Base-by-base conservation (phyloP, 2,113 vertebrate species). In the Turdus rufiventris region DNA sequence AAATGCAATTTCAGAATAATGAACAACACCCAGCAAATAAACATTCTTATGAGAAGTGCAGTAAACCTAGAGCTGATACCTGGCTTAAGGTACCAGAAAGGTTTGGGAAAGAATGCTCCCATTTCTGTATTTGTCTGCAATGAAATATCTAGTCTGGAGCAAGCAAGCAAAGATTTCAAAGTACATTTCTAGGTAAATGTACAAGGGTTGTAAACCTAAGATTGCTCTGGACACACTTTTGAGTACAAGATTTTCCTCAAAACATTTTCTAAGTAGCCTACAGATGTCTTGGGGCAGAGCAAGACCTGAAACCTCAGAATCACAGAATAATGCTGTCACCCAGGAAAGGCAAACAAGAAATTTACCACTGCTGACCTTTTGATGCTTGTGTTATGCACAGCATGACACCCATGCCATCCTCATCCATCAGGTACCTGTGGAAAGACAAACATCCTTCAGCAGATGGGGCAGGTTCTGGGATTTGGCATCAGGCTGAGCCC, bases 391-490 rank as follows among this genome's bases (percentile, higher is more conserved):
- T 76, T 78, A 48, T 18, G 38, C 67, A 62, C 68, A 62, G 5
- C 29, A 29, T 0, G 4, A 61, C 47, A 54, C 16, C 47, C 36
- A 12, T 83, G 58, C 10, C 63, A 47, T 85, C 66, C 58, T 72
- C 85, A 72, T 92, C 80, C 91, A 87, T 73, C 79, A 77, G 21
- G 57, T 16, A 10, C 73, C 68, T 40, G 31, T 1, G 8, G 47
- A 70, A 93, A 58, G 63, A 10, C 47, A 92, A 92, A 96, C 85
- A 91, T 51, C 67, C 75, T 62, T 47, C 81, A 48, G 57, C 12
- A 3, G 50, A 29, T 6, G 15, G 36, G 67, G 17, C 57, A 88
- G 77, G 51, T 33, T 11, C 24, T 1, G 11, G 42, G 68, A 18
- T 1, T 1, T 24, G 58, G n/a, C 12, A 8, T 18, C 45, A 77